Evolutionary conservation across 2,113 vertebrate genomes (phyloP).

Genomic region (Elephantulus edwardii): DNA sequence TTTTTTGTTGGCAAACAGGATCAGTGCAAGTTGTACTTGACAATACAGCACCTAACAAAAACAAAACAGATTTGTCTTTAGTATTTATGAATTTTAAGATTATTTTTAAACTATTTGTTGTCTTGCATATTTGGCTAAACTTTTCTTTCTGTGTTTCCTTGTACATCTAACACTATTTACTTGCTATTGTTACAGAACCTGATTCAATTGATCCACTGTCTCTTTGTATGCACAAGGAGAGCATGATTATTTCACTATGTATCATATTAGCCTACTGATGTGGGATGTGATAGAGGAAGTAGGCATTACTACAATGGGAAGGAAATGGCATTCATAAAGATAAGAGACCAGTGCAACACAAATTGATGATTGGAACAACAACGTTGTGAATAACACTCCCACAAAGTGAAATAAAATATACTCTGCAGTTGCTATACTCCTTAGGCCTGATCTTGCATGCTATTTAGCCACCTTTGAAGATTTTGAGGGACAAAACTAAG

Average conservation of each 20-base stretch:
- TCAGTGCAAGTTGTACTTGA: too few relatives aligned
- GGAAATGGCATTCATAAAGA: constrained; percentile 19
- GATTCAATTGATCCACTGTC: neutral
- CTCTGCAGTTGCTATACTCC: neutral
- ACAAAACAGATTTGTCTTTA: too few relatives aligned
- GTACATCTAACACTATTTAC: neutral
- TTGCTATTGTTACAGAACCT: neutral
- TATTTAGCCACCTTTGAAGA: constrained; percentile 72
- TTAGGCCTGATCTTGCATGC: constrained; percentile 45
- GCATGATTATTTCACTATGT: neutral
- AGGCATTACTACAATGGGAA: neutral
- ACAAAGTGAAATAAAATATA: constrained; percentile 29
- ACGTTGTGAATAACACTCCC: neutral
- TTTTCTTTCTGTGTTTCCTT: neutral
- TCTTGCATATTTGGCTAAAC: neutral
- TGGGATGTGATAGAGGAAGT: neutral
- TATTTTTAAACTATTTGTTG: neutral
- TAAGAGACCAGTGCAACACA: constrained; percentile 7
- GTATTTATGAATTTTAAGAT: neutral
- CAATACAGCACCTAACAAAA: too few relatives aligned
- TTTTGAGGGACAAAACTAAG: constrained; percentile 70
- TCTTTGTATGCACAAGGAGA: neutral
- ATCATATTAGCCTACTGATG: neutral
- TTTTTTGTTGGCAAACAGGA: too few relatives aligned
- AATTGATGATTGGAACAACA: constrained; percentile 40